Evolutionary conservation across 2,888 invertebrate genomes (phyloP), one percentile per base, ranked within the genome.

Genomic region (Dicyrtomina minuta): DNA sequence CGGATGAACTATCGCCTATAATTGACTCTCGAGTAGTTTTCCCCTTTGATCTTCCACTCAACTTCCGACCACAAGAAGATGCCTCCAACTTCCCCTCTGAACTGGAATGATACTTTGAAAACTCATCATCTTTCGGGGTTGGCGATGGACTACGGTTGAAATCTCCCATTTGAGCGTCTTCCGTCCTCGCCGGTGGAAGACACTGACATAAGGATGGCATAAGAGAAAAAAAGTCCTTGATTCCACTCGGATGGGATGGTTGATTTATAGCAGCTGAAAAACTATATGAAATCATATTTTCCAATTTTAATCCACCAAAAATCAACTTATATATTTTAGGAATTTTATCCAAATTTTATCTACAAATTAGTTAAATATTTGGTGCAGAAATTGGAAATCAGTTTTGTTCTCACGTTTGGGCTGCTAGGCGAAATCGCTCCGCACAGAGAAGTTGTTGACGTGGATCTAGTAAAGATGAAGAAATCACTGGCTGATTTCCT

Each of bases 191-290:
- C 13, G 70, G 33, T 3, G 33, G 75, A 49, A 72, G 67, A 70
- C 74, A 76, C 8, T 71, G 72, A 51, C 76, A 76, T 6, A 76
- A 46, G 1, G 72, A 72, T 6, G 76, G 76, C 74, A 76, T 73
- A 17, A 76, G 13, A 0, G 73, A 73, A 56, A 75, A 74, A 43
- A 75, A 72, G 20, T 74, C 75, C 56, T 75, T 75, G 17, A 74
- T 72, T 33, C 75, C 71, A 39, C 66, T 70, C 17, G 68, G 72
- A 61, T 73, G 74, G 1, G 70, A 60, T 51, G 75, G 76, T 27
- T 76, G 76, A 22, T 71, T 55, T 69, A 76, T 71, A 27, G 76
- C 76, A 12, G 76, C 76, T 27, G 74, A 73, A 62, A 74, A 76
- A 27, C 76, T 76, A 17, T 12, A 59, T 26, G 53, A 33, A n/a